Evolutionary conservation across 2,888 invertebrate species (phyloP).

Genomic region (Calliopum simillimum): DNA sequence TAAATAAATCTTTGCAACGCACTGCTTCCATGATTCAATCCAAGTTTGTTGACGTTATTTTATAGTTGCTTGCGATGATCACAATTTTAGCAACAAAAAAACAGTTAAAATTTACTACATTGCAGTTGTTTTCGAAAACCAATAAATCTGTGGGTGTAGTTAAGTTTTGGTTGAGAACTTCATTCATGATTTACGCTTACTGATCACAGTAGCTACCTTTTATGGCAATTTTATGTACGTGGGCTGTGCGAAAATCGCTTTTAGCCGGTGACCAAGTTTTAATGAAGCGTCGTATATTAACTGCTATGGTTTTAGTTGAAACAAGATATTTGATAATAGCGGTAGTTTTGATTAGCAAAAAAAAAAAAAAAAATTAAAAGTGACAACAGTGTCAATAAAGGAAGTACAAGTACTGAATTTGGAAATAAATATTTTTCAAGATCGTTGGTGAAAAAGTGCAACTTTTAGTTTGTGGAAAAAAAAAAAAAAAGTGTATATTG

Average conservation of each 20-base stretch:
- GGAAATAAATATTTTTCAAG: too few relatives aligned
- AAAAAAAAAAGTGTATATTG: too few relatives aligned
- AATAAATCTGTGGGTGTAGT: constrained; percentile 7
- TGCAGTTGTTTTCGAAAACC: constrained; percentile 9
- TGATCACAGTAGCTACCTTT: background rate
- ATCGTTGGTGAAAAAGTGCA: too few relatives aligned
- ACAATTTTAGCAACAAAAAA: too few relatives aligned
- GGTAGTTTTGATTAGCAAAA: background rate
- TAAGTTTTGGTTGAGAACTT: background rate
- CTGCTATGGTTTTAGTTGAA: background rate
- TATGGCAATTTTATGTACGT: background rate
- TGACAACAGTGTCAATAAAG: too few relatives aligned
- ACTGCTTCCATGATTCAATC: background rate
- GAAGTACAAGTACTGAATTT: too few relatives aligned
- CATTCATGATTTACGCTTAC: background rate
- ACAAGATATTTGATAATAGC: background rate
- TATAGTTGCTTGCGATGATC: background rate
- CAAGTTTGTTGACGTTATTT: constrained; percentile 20
- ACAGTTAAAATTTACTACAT: background rate
- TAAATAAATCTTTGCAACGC: too few relatives aligned
- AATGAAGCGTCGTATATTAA: background rate
- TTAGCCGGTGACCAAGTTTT: background rate
- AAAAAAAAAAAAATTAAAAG: background rate
- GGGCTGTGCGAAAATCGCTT: background rate
- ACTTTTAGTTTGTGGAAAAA: too few relatives aligned